Percentiles rank a stretch among this genome's conserved stretches.
These are phyloP conservation scores for Coptodon bakossiorum DNA, from an alignment of 2,113 vertebrate genomes.

Conservation along the genomic window DNA sequence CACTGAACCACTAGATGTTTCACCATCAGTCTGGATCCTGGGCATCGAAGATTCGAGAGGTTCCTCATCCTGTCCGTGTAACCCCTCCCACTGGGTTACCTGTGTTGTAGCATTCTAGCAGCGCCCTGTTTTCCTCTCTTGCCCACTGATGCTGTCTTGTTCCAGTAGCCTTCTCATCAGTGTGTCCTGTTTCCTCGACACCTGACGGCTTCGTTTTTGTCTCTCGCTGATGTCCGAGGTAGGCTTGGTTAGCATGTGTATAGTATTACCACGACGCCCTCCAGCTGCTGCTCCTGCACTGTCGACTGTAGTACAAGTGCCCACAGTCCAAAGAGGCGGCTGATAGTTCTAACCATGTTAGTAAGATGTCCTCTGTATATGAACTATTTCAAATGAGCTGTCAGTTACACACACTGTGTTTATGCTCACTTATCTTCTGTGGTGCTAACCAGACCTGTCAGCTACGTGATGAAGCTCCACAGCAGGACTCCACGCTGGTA, in stretches of 20 bases:
- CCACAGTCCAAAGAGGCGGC: accelerated
- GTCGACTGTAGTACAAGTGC: not conserved
- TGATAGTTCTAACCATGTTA: not conserved
- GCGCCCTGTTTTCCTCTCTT: not conserved
- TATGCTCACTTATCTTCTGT: not conserved
- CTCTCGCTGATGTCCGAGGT: not conserved
- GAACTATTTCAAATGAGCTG: not conserved
- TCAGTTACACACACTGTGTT: not conserved
- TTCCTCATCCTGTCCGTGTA: not conserved
- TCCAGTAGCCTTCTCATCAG: not conserved
- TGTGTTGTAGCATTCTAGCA: not conserved
- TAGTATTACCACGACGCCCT: not conserved
- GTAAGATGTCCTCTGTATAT: not conserved
- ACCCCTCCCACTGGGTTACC: not conserved
- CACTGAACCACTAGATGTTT: not conserved
- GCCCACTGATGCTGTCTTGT: accelerated
- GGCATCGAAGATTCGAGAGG: not conserved
- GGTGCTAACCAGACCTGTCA: not conserved
- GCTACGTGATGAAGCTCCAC: not conserved
- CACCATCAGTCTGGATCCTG: not conserved
- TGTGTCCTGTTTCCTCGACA: not conserved
- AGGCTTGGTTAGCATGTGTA: not conserved
- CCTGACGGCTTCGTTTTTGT: not conserved
- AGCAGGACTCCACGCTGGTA: not conserved
- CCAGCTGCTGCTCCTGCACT: not conserved